These are phyloP conservation scores for Centrocercus urophasianus DNA, from an alignment of 2,113 vertebrate species.

Conservation along the genomic window DNA sequence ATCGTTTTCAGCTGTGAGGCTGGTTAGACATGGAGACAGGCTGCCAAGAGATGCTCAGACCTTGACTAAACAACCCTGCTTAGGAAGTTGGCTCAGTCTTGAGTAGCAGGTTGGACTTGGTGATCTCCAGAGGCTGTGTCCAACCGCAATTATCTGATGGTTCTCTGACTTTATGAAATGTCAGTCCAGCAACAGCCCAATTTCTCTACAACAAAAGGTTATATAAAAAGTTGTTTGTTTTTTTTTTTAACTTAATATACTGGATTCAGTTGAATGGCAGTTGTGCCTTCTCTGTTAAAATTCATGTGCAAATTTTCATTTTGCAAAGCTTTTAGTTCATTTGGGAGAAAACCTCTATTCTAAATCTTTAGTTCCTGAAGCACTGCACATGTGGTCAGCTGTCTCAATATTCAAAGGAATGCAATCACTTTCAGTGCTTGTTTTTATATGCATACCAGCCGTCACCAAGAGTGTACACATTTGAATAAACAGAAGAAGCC, in stretches of 20 bases:
- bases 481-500: not conserved
- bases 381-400: not conserved
- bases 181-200: not conserved
- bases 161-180: not conserved
- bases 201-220: not conserved
- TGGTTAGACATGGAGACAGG: not conserved
- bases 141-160: not conserved
- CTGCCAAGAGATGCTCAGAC: not conserved
- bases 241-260: not conserved
- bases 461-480: not conserved
- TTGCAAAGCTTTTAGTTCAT: not conserved
- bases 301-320: not conserved
- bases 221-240: not conserved
- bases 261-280: not conserved
- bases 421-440: not conserved
- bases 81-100: not conserved
- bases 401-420: constrained; percentile 7
- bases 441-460: not conserved
- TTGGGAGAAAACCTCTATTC: not conserved
- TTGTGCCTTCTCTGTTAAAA: not conserved
- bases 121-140: not conserved
- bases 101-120: not conserved
- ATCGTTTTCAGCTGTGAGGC: not conserved
- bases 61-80: not conserved
- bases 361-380: not conserved